These are phyloP conservation scores for Mesaphorura yosii DNA, from an alignment of 1,140 invertebrate species.

Conservation along the genomic window DNA sequence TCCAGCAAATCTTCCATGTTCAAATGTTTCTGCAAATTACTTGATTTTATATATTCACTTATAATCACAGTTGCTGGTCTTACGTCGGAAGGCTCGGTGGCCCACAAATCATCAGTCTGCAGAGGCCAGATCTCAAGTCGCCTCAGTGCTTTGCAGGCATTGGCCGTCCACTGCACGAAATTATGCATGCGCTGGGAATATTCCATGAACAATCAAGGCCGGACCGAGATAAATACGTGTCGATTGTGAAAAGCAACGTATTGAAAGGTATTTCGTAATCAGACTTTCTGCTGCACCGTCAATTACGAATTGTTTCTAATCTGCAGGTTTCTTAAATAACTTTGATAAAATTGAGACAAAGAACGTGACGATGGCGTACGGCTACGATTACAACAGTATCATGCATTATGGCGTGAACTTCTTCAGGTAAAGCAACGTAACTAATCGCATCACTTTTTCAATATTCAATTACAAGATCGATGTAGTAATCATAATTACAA, in stretches of 20 bases:
- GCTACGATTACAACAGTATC: conserved; percentile 59
- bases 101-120: conserved; percentile 50
- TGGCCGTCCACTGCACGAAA: conserved; percentile 52
- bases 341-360: conserved; percentile 49
- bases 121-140: conserved; percentile 46
- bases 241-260: conserved; percentile 28
- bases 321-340: conserved; percentile 46
- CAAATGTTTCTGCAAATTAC: neutral
- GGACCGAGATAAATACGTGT: conserved; percentile 35
- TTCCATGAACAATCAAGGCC: conserved; percentile 53
- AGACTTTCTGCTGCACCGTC: neutral
- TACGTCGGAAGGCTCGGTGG: conserved; percentile 47
- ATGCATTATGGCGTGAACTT: conserved; percentile 58
- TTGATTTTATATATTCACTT: no score
- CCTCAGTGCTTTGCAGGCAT: conserved; percentile 49
- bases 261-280: conserved; percentile 21
- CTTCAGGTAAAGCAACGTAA: conserved; percentile 38
- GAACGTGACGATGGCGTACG: conserved; percentile 50
- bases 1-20: no score
- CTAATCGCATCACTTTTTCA: conserved; percentile 16
- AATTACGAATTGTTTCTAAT: conserved; percentile 5
- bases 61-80: conserved; percentile 49
- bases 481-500: no score
- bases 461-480: conserved; percentile 40
- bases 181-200: conserved; percentile 49